Percentiles rank a stretch among this genome's conserved stretches.
phyloP scores from a whole-genome alignment of 2,113 vertebrate species.

The Capreolus pygargus region DNA sequence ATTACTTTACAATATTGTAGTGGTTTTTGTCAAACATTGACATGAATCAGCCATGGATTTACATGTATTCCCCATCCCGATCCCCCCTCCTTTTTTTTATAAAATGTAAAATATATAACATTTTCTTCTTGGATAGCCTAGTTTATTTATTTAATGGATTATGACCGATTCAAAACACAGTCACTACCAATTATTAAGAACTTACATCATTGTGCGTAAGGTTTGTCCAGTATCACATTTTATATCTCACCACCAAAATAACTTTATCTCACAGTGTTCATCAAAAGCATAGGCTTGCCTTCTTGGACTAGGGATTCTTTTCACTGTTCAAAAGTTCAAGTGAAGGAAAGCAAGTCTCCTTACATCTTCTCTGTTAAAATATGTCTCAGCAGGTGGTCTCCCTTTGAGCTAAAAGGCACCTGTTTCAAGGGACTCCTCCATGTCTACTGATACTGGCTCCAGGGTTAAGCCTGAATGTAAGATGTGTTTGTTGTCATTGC shows the following conservation, averaged over 20 bases:
- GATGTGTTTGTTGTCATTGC: slow-evolving; percentile 66
- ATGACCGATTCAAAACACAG: slow-evolving; percentile 74
- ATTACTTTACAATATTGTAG: no score
- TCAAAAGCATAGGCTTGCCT: neutral
- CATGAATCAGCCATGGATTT: no score
- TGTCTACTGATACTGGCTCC: slow-evolving; percentile 14
- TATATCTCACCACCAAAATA: slow-evolving; percentile 28
- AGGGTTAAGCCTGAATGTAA: slow-evolving; percentile 44
- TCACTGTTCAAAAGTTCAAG: slow-evolving; percentile 5
- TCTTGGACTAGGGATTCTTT: neutral
- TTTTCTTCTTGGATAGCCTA: slow-evolving; percentile 65
- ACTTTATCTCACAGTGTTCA: neutral
- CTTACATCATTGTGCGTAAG: neutral
- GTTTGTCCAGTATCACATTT: neutral
- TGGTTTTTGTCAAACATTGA: no score
- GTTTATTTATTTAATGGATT: slow-evolving; percentile 78
- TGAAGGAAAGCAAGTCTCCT: slow-evolving; percentile 3
- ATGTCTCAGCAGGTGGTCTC: slow-evolving; percentile 12
- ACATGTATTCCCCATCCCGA: no score
- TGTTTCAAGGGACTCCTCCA: slow-evolving; percentile 50
- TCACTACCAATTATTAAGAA: slow-evolving; percentile 55
- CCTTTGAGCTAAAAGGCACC: slow-evolving; percentile 15
- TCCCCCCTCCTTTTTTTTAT: neutral
- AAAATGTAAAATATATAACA: slow-evolving; percentile 43
- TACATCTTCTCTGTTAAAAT: slow-evolving; percentile 18